Conservation (phyloP, 2,888 invertebrate species). For the Caenorhabditis becei region DNA sequence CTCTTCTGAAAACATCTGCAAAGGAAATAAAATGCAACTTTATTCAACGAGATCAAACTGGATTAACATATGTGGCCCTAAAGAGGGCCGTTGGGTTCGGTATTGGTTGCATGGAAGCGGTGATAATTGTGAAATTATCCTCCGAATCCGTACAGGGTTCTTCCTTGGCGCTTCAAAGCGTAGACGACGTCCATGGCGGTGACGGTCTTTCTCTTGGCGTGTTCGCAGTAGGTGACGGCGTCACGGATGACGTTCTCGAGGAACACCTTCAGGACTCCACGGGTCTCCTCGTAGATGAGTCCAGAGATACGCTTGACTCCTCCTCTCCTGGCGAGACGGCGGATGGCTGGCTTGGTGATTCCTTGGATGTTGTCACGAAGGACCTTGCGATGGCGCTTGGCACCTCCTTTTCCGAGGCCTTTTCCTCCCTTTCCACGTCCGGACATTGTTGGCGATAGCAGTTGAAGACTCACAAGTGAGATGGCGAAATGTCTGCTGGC, state of each 20-base stretch:
- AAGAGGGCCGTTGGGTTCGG: conserved; percentile 85
- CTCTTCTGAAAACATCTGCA: too few species aligned
- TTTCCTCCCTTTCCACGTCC: conserved; percentile 90
- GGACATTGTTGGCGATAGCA: conserved; percentile 86
- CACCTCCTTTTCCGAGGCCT: conserved; percentile 89
- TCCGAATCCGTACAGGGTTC: conserved; percentile 79
- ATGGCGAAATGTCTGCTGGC: too few species aligned
- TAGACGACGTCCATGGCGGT: conserved; percentile 93
- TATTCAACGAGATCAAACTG: too few species aligned
- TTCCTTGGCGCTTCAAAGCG: conserved; percentile 78
- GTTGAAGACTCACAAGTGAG: too few species aligned
- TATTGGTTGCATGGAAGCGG: too few species aligned
- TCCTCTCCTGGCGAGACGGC: conserved; percentile 83
- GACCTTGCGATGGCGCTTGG: conserved; percentile 87
- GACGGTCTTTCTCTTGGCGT: conserved; percentile 91
- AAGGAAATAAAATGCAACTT: too few species aligned
- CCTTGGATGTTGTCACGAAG: conserved; percentile 78
- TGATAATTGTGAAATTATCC: conserved; percentile 55
- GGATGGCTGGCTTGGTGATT: conserved; percentile 81
- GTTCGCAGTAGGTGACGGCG: conserved; percentile 92
- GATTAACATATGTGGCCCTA: neutral
- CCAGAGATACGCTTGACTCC: conserved; percentile 81
- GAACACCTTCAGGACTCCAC: too few species aligned
- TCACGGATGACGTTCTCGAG: too few species aligned
- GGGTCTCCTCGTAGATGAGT: conserved; percentile 77